phyloP scores from a whole-genome alignment of 2,888 invertebrate genomes.

The Drosophila paranaensis region DNA sequence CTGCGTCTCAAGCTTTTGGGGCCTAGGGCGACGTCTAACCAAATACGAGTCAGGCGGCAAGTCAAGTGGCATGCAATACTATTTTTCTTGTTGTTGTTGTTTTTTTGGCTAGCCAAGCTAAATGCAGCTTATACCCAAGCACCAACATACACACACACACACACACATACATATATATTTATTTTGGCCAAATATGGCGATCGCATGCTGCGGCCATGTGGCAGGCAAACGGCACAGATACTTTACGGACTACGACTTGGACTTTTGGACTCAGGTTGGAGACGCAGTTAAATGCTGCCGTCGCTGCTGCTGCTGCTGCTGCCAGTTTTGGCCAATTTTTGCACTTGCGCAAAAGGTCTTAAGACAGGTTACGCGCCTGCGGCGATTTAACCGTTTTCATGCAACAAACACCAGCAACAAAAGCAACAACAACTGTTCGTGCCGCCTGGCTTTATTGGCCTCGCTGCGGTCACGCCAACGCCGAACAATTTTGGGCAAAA shows the following conservation, averaged over 20 bases:
- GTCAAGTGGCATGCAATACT: slow-evolving; percentile 77
- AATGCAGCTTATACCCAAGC: slow-evolving; percentile 58
- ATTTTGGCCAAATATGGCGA: slow-evolving; percentile 78
- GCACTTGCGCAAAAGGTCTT: slow-evolving; percentile 82
- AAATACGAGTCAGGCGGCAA: slow-evolving; percentile 75
- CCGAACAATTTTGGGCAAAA: slow-evolving; percentile 47
- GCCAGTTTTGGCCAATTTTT: slow-evolving; percentile 70
- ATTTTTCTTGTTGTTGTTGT: slow-evolving; percentile 26
- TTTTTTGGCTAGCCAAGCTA: slow-evolving; percentile 63
- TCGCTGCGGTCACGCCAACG: slow-evolving; percentile 73
- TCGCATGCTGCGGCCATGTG: slow-evolving; percentile 74
- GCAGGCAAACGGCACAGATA: slow-evolving; percentile 68
- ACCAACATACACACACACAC: slow-evolving; percentile 7
- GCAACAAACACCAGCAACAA: slow-evolving; percentile 40
- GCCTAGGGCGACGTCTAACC: slow-evolving; percentile 80
- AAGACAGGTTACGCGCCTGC: slow-evolving; percentile 82
- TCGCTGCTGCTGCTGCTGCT: slow-evolving; percentile 21
- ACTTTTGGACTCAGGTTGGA: slow-evolving; percentile 47
- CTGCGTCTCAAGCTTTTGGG: slow-evolving; percentile 39
- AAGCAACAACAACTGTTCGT: slow-evolving; percentile 33
- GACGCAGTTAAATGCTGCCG: slow-evolving; percentile 50
- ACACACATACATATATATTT: slow-evolving; percentile 9
- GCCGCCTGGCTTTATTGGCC: slow-evolving; percentile 41
- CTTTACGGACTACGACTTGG: slow-evolving; percentile 43
- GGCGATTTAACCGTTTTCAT: slow-evolving; percentile 79